Base-by-base conservation (phyloP, 2,113 vertebrate genomes). In the Laticauda laticaudata region DNA sequence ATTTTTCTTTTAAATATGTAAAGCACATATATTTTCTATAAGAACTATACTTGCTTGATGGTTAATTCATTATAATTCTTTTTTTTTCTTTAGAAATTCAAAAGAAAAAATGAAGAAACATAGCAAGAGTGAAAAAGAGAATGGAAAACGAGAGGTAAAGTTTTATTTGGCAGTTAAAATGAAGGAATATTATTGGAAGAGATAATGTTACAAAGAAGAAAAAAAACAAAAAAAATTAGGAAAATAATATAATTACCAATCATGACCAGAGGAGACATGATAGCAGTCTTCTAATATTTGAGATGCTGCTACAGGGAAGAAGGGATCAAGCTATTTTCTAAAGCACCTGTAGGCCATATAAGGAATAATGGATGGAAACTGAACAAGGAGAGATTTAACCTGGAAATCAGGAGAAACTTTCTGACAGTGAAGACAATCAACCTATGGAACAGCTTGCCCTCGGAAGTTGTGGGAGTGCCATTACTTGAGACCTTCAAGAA, bases 131-230 rank as follows among this genome's bases (percentile, higher is more conserved):
- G 91, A 90, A 89, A 91, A 26, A 87, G 94, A 91, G 3, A 53
- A 87, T 7, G 45, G 29, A 21, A 94, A 45, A 81, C 90, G 90
- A 94, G 95, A 97, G 97, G 98, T 98, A 95, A 2, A 11, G 0
- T 91, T 91, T 54, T 43, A 0, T 2, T 59, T 81, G 2, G 1
- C 29, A 24, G 43, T 23, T 92, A 48, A 10, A 94, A 81, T 51
- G 2, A 6, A 48, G 1, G 0, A 0, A 51, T 93, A 87, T 92
- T 87, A 2, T 9, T 55, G 56, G 8, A 12, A 86, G 75, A 86
- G 64, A 20, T 24, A 75, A 88, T 43, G 3, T 12, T 2, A 1
- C 4, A n/a, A 88, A 69, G 43, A 20, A 86, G 48, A 24, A 88
- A 6, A 54, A 90, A 39, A 88, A 51, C 10, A 54, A 23, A 34